Base-by-base conservation (phyloP, 1,140 invertebrate species). In the Eueides isabella region DNA sequence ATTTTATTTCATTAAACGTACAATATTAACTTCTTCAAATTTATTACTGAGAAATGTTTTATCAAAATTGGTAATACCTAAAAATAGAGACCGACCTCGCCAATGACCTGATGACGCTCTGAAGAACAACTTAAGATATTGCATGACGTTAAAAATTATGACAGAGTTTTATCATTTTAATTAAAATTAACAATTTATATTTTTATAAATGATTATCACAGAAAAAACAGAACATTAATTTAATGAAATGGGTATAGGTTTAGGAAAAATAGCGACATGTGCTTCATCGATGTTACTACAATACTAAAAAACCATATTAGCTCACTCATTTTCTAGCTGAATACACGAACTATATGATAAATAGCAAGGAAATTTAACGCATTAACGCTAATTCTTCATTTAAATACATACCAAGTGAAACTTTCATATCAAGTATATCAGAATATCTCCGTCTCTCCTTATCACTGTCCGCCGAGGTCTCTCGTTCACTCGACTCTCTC, bases 401-500 rank as follows among this genome's bases (percentile, higher is more conserved):
- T 19, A 9, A 31, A 81, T 83, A 91, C 88, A 79, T 84, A 93
- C 91, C 91, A 77, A 88, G 77, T 26, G 91, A 93, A 9, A 88
- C 90, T 74, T 85, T 92, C 73, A 91, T 90, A 74, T 93, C 91
- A 38, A 91, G 78, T 71, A 93, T 91, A 71, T 93, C 91, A 6
- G 91, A 93, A 77, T 93, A 88, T 73, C 91, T 71, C 70, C 91
- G 76, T 78, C 80, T 92, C 73, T 92, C 91, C 62, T 91, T 91
- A 67, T 92, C 91, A 67, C 90, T 92, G 67, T 92, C 91, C 1
- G 88, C 87, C 0, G 90, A 93, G 0, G 91, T 90, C 76, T 93
- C 90, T 62, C 91, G 85, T 80, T 93, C 91, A 69, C 90, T 91
- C 64, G 91, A 93, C 78, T 91, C 91, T 31, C 91, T 81, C 5